Evolutionary conservation across 92 coral and sea anemone genomes (phyloP).

Genomic region (Heliopora coerulea): DNA sequence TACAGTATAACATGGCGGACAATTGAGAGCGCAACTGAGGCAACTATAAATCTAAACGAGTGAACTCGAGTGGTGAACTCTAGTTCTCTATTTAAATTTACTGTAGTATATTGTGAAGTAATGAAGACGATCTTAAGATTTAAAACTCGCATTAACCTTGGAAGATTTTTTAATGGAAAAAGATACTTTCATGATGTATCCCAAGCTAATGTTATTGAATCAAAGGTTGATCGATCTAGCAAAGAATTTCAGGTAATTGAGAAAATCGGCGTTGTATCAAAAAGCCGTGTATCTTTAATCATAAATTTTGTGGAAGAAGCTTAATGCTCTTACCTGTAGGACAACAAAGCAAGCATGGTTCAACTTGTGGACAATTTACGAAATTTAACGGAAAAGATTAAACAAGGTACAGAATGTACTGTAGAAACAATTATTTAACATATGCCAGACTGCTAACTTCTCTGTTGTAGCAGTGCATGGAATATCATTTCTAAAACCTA

Average conservation of each 20-base stretch:
- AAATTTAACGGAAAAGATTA: constrained; percentile 63
- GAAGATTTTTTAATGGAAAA: background rate
- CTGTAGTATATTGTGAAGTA: no score
- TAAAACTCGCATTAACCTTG: background rate
- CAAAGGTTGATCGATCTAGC: constrained; percentile 60
- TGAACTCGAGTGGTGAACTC: no score
- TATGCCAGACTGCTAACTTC: no score
- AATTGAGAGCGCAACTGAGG: no score
- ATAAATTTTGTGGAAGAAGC: background rate
- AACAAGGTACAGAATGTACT: constrained; percentile 59
- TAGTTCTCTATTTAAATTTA: no score
- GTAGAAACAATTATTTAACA: no score
- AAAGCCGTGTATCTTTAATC: background rate
- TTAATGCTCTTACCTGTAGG: constrained; percentile 40
- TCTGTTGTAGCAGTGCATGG: no score
- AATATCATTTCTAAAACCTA: no score
- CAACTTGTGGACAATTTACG: constrained; percentile 66
- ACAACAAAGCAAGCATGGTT: constrained; percentile 77
- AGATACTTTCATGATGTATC: constrained; percentile 63
- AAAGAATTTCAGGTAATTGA: constrained; percentile 68
- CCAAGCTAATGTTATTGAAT: constrained; percentile 71
- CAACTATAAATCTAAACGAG: no score
- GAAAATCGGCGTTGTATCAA: background rate
- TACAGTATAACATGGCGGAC: no score
- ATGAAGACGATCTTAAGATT: constrained; percentile 24